Percentiles rank a stretch among this genome's conserved stretches.
phyloP scores from a whole-genome alignment of 2,113 vertebrate species.

The Sphyrna mokarran region DNA sequence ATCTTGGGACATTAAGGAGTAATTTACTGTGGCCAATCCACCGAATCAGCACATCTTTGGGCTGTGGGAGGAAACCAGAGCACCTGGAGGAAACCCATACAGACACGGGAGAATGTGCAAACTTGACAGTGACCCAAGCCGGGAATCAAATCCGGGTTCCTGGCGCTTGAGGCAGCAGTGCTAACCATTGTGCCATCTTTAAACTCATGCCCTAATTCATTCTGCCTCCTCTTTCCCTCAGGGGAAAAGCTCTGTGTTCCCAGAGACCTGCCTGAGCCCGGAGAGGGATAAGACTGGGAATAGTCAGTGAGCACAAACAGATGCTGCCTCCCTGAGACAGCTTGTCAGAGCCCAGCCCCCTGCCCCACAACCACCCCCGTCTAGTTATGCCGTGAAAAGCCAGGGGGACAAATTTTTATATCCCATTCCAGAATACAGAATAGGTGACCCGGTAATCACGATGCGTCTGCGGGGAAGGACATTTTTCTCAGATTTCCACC shows the following conservation, averaged over 20 bases:
- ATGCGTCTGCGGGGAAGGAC: background rate
- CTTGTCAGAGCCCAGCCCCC: no score
- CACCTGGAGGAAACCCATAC: no score
- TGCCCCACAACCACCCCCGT: background rate
- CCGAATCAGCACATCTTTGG: no score
- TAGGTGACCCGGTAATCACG: background rate
- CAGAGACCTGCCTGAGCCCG: background rate
- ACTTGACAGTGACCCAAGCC: no score
- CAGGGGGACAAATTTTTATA: background rate
- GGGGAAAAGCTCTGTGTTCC: background rate
- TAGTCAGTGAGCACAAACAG: background rate
- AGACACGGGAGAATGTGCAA: no score
- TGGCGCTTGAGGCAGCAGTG: no score
- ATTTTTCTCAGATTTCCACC: constrained; percentile 16
- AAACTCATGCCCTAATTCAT: background rate
- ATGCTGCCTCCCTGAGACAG: background rate
- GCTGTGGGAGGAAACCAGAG: no score
- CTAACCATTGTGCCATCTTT: no score
- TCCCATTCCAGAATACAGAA: background rate
- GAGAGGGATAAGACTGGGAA: background rate
- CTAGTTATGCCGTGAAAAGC: background rate
- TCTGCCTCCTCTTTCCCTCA: no score
- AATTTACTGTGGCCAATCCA: no score
- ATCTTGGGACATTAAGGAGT: no score
- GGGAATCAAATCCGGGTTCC: no score